Base-by-base conservation (phyloP, 2,113 vertebrate species). In the Corvus moneduloides region DNA sequence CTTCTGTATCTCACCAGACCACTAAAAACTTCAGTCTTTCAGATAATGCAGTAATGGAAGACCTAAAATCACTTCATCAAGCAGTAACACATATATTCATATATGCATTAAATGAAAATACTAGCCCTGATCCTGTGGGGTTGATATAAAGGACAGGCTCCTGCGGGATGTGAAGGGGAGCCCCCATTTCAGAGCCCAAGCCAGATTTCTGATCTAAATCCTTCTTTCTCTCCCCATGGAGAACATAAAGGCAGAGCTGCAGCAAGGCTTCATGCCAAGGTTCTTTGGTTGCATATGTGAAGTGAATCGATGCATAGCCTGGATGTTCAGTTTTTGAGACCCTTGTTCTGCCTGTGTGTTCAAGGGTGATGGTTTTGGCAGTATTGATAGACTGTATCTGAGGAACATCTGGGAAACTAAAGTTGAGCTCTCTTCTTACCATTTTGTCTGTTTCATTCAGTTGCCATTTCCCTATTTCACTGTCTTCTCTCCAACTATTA, bases 141-240 rank as follows among this genome's bases (percentile, higher is more conserved):
- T 64, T 4, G 0, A 52, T 37, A 24, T 4, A 37, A 89, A 80
- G 33, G 33, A n/a, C 15, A 77, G 35, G 18, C 4, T 69, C 24
- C 33, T 68, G 12, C 0, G 0, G 11, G 4, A 11, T 44, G 5
- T 64, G 41, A 58, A 72, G 6, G 12, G 19, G 12, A 68, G 9
- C 2, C 8, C 5, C 2, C n/a, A 27, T 6, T 81, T 86, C 41
- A 77, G 28, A 86, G 6, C 9, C 20, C 17, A 49, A 78, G 23
- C 5, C 16, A 56, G 30, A 52, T 16, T 64, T 84, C 20, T 71
- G n/a, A 66, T 49, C 13, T 48, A 52, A 93, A 80, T n/a, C 14
- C 17, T 32, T 55, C 30, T 26, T 81, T 39, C 26, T 83, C 5
- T 90, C 23, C 23, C 13, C 1, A 0, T 33, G 19, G 24, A 46